phyloP scores from a whole-genome alignment of 92 coral and sea anemone species.

The Blastomussa wellsi region DNA sequence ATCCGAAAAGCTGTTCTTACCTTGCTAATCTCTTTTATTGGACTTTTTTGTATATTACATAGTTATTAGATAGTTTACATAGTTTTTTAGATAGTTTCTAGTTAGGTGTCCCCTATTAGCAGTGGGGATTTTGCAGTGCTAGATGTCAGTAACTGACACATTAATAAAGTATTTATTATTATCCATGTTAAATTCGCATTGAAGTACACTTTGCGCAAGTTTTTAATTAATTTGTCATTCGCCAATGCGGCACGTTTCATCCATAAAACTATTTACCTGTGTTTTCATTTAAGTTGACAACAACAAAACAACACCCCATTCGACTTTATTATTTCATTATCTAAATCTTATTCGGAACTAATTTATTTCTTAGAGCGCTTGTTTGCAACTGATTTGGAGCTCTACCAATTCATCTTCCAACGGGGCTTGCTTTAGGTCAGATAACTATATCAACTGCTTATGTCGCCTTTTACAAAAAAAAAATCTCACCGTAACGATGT shows the following conservation, averaged over 20 bases:
- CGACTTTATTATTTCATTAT: not conserved
- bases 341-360: not conserved
- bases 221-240: not conserved
- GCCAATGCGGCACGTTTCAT: not conserved
- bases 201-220: not conserved
- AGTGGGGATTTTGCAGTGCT: too few relatives aligned
- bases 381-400: not conserved
- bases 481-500: too few relatives aligned
- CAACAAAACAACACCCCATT: not conserved
- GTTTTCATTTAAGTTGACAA: not conserved
- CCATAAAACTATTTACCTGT: not conserved
- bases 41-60: too few relatives aligned
- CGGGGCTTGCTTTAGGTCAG: not conserved
- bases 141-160: not conserved
- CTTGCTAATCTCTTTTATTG: too few relatives aligned
- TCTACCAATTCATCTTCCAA: not conserved
- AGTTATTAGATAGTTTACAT: too few relatives aligned
- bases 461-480: not conserved
- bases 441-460: not conserved
- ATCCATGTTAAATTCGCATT: not conserved
- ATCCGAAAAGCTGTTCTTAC: too few relatives aligned
- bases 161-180: not conserved
- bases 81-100: too few relatives aligned
- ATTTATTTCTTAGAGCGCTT: not conserved
- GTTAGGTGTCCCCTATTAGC: too few relatives aligned